These are phyloP conservation scores for Mus spicilegus DNA, from an alignment of 2,113 vertebrate species.

Conservation along the genomic window DNA sequence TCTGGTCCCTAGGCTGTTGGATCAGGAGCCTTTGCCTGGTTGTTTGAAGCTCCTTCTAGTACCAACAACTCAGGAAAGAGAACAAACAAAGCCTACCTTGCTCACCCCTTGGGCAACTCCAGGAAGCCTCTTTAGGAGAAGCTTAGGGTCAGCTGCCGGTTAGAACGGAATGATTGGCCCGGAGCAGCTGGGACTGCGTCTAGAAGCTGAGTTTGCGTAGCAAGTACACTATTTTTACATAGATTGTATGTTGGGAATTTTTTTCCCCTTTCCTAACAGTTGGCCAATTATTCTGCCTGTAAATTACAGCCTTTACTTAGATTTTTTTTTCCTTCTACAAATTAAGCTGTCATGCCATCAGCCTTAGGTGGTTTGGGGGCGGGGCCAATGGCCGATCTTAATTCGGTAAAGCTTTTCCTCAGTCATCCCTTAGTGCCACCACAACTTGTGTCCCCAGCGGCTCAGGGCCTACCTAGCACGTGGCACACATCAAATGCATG, in stretches of 20 bases:
- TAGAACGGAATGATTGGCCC: constrained; percentile 6
- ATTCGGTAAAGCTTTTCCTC: constrained; percentile 19
- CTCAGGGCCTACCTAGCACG: constrained; percentile 33
- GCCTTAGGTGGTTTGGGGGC: constrained; percentile 62
- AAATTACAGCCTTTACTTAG: constrained; percentile 81
- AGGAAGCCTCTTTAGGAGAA: constrained; percentile 37
- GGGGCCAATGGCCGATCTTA: constrained; percentile 48
- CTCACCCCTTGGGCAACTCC: neutral
- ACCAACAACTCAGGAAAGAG: constrained; percentile 55
- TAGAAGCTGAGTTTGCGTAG: constrained; percentile 67
- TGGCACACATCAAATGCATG: constrained; percentile 24
- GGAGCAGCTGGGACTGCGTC: constrained; percentile 58
- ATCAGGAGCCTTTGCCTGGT: neutral
- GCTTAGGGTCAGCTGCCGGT: constrained; percentile 69
- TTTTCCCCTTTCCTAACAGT: constrained; percentile 67
- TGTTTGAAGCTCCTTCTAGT: neutral
- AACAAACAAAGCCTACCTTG: constrained; percentile 11
- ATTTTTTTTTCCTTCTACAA: constrained; percentile 75
- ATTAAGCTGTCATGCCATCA: constrained; percentile 79
- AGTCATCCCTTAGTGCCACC: neutral
- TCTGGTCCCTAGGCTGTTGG: neutral
- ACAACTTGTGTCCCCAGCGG: neutral
- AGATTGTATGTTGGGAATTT: constrained; percentile 75
- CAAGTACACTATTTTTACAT: constrained; percentile 81
- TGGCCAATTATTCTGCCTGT: constrained; percentile 81